Evolutionary conservation across 2,888 invertebrate species (phyloP).

Genomic region (Coenonympha glycerion): DNA sequence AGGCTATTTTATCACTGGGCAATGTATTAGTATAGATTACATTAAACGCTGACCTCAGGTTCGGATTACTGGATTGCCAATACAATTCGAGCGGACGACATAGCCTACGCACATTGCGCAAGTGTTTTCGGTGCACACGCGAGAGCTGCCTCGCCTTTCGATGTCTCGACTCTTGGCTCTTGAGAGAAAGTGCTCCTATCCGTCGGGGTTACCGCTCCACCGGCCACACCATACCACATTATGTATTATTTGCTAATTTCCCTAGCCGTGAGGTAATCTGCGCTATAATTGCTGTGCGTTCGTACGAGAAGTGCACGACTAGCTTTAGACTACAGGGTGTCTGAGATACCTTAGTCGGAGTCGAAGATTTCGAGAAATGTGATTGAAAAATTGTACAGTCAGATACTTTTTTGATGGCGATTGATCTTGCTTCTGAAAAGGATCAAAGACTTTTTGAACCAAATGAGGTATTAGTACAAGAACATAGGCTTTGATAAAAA

Average conservation of each 20-base stretch:
- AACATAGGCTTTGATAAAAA: too few species aligned
- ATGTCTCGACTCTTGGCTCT: too few species aligned
- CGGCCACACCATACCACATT: too few species aligned
- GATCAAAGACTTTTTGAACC: too few species aligned
- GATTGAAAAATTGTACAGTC: too few species aligned
- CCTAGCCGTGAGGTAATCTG: conserved; percentile 1
- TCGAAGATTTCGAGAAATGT: too few species aligned
- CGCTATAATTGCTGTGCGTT: not conserved
- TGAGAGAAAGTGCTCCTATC: conserved; percentile 53
- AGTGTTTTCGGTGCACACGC: conserved; percentile 44
- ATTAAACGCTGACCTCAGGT: conserved; percentile 1
- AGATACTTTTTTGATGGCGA: too few species aligned
- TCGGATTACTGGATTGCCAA: conserved; percentile 6
- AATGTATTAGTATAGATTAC: not conserved
- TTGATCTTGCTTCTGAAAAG: too few species aligned
- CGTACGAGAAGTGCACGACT: not conserved
- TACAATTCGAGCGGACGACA: conserved; percentile 6
- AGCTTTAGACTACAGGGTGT: not conserved
- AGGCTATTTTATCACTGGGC: too few species aligned
- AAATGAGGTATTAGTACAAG: too few species aligned
- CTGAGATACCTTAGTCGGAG: too few species aligned
- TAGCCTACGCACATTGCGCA: conserved; percentile 28
- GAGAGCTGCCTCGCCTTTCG: too few species aligned
- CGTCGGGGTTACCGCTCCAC: conserved; percentile 37
- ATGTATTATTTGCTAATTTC: conserved; percentile 44